Evolutionary conservation across 2,797 vertebrate species (phyloP).

Genomic region (Brachyrhaphis roseni): DNA sequence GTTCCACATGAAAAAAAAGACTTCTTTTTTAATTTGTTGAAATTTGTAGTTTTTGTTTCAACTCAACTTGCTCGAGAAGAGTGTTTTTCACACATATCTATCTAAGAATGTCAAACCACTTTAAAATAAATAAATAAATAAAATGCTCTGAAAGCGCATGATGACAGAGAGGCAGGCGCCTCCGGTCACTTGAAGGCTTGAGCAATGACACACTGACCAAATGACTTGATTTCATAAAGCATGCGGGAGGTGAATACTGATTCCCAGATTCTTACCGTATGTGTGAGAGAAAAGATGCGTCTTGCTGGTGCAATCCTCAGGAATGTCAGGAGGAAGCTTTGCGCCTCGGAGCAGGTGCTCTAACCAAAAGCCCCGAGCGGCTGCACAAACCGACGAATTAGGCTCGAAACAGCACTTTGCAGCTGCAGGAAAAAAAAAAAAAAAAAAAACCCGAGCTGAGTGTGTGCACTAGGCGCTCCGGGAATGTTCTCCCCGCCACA

Average conservation of each 20-base stretch:
- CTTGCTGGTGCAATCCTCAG: conserved; percentile 50
- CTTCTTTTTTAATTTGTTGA: conserved; percentile 12
- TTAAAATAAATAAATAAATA: not conserved
- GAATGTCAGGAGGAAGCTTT: conserved; percentile 54
- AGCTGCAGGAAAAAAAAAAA: conserved; percentile 23
- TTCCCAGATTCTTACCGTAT: conserved; percentile 58
- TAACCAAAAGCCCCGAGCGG: conserved; percentile 48
- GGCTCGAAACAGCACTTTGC: conserved; percentile 73
- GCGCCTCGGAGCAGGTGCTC: conserved; percentile 65
- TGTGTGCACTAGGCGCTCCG: conserved; percentile 37
- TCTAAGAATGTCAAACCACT: conserved; percentile 15
- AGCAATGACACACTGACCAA: conserved; percentile 52
- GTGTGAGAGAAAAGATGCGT: conserved; percentile 34
- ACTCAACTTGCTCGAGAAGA: not conserved
- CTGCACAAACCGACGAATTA: conserved; percentile 43
- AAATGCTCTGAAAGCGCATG: conserved; percentile 22
- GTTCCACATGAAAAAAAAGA: conserved; percentile 24
- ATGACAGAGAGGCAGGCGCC: conserved; percentile 27
- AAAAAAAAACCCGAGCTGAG: conserved; percentile 16
- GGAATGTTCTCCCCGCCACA: not conserved
- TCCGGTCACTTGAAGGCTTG: conserved; percentile 38
- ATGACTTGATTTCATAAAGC: conserved; percentile 30
- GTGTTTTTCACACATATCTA: not conserved
- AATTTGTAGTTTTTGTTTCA: conserved; percentile 8
- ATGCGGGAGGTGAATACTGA: not conserved